Evolutionary conservation across 2,797 vertebrate genomes (phyloP).

Genomic region (Pelochelys cantorii): DNA sequence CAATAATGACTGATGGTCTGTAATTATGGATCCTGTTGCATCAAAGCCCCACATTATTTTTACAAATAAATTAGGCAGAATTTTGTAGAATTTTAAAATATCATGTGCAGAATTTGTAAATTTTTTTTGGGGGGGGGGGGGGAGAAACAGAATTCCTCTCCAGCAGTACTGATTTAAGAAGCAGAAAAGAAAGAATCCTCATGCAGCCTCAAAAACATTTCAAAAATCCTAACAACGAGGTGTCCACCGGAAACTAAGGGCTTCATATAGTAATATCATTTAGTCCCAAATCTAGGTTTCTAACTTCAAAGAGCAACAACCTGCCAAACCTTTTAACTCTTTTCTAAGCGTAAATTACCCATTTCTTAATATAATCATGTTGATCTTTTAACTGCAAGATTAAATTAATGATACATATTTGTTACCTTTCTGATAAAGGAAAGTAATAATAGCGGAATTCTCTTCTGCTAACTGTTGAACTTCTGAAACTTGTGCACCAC

Average conservation of each 20-base stretch:
- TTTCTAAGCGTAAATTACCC: not conserved
- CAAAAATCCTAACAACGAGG: not conserved
- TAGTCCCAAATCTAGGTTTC: not conserved
- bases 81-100: too few species aligned
- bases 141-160: too few species aligned
- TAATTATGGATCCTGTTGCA: too few species aligned
- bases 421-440: constrained; percentile 83
- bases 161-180: not conserved
- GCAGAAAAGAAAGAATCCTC: not conserved
- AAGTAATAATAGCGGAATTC: constrained; percentile 84
- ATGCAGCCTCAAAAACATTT: not conserved
- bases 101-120: too few species aligned
- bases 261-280: not conserved
- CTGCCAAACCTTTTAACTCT: not conserved
- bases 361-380: not conserved
- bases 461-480: constrained; percentile 80
- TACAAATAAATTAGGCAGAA: too few species aligned
- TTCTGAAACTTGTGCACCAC: constrained; percentile 61
- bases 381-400: not conserved
- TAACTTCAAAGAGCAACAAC: not conserved
- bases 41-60: too few species aligned
- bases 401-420: not conserved
- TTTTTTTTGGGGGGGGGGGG: too few species aligned
- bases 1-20: too few species aligned
- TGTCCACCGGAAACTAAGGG: not conserved